A percentile compares a stretch with the other conserved stretches of the same genome.
Conservation (phyloP, 2,113 vertebrate species). For the Apteryx mantelli region DNA sequence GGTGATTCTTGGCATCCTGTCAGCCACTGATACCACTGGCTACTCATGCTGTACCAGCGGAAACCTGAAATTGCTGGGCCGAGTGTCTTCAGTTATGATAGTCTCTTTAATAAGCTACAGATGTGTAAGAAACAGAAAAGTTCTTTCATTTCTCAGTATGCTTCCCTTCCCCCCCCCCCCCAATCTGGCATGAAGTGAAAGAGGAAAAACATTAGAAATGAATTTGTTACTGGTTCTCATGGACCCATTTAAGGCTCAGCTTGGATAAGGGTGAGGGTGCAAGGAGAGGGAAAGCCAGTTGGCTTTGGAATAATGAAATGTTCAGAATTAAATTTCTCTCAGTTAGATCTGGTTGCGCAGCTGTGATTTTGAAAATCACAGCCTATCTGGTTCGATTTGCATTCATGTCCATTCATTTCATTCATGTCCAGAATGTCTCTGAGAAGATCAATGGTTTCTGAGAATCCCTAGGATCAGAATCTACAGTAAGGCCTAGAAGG, state of each 20-base stretch:
- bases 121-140: conserved; percentile 66
- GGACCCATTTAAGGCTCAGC: not conserved
- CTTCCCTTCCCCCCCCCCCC: not conserved
- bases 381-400: not conserved
- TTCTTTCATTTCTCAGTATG: conserved; percentile 47
- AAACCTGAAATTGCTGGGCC: conserved; percentile 24
- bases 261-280: not conserved
- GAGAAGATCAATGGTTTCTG: not conserved
- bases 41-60: not conserved
- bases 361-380: not conserved
- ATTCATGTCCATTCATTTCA: not conserved
- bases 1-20: not conserved
- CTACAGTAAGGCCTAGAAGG: not conserved
- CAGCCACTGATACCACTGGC: not conserved
- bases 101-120: conserved; percentile 65
- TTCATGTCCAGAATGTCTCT: not conserved
- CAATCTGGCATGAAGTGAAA: not conserved
- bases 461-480: not conserved
- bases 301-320: not conserved
- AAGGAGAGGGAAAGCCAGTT: not conserved
- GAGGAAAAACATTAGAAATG: not conserved
- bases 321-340: not conserved
- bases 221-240: not conserved
- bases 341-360: not conserved
- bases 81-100: conserved; percentile 26